These are phyloP conservation scores for Aphelinus certus DNA, from an alignment of 1,140 invertebrate genomes.

Conservation along the genomic window DNA sequence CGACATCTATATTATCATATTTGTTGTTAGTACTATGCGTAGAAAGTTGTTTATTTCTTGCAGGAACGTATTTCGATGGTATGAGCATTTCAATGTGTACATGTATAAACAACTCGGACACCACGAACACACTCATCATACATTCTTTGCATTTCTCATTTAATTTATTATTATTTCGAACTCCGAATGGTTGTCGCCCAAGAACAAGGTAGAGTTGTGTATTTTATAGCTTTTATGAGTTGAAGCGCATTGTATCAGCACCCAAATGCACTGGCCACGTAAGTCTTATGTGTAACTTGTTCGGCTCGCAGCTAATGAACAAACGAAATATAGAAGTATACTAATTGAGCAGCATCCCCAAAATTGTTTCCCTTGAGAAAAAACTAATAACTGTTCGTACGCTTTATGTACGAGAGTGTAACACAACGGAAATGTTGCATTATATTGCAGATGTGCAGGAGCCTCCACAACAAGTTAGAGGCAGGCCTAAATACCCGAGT, in stretches of 20 bases:
- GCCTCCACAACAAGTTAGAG: constrained; percentile 78
- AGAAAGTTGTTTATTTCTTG: constrained; percentile 17
- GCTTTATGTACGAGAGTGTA: constrained; percentile 53
- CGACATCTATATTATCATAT: constrained; percentile 27
- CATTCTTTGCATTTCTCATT: constrained; percentile 20
- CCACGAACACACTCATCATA: background rate
- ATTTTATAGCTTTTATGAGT: constrained; percentile 48
- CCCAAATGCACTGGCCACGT: constrained; percentile 55
- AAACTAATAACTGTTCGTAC: constrained; percentile 33
- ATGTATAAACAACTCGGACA: constrained; percentile 29
- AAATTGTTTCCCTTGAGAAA: constrained; percentile 13
- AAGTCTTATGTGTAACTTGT: constrained; percentile 44
- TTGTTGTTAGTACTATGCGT: constrained; percentile 10
- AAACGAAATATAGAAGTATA: constrained; percentile 15
- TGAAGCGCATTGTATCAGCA: constrained; percentile 60
- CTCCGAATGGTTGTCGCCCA: constrained; percentile 11
- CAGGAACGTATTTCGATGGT: constrained; percentile 39
- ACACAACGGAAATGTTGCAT: constrained; percentile 64
- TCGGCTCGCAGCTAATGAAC: constrained; percentile 54
- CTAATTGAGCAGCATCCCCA: constrained; percentile 22
- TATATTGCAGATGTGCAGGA: constrained; percentile 74
- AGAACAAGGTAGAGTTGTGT: constrained; percentile 13
- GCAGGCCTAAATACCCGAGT: constrained; percentile 83
- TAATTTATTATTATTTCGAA: constrained; percentile 41
- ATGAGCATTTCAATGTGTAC: constrained; percentile 45